Percentiles rank a stretch among this genome's conserved stretches.
Conservation (phyloP, 1,140 invertebrate genomes). For the Goniozus legneri region DNA sequence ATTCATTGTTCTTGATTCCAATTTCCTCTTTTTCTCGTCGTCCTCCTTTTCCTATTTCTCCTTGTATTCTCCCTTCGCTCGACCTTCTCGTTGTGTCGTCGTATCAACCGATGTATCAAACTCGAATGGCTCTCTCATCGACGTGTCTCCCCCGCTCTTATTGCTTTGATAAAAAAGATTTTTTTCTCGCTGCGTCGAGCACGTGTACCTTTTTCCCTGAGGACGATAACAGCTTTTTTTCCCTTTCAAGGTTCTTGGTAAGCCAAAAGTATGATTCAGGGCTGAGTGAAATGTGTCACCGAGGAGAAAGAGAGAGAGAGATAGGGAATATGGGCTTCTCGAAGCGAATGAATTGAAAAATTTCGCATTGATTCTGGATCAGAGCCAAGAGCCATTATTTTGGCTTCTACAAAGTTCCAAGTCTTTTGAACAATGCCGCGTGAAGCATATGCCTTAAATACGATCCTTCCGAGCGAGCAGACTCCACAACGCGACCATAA, state of each 20-base stretch:
- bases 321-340: no score
- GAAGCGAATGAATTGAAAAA: slow-evolving; percentile 18
- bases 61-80: background rate
- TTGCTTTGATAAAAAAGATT: no score
- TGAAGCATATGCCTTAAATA: slow-evolving; percentile 2
- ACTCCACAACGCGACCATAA: no score
- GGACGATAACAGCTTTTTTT: no score
- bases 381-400: slow-evolving; percentile 20
- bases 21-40: slow-evolving; percentile 5
- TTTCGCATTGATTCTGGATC: slow-evolving; percentile 34
- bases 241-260: no score
- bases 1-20: slow-evolving; percentile 5
- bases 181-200: background rate
- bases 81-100: background rate
- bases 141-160: no score
- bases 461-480: no score
- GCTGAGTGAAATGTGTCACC: no score
- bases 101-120: background rate
- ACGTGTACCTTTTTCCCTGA: slow-evolving; percentile 7
- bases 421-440: background rate
- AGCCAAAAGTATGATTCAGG: no score
- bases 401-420: background rate
- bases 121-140: background rate
- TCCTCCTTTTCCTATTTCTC: background rate
- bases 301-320: slow-evolving; percentile 1